These are phyloP conservation scores for Lepus timidus DNA, from an alignment of 2,113 vertebrate genomes.

Conservation along the genomic window DNA sequence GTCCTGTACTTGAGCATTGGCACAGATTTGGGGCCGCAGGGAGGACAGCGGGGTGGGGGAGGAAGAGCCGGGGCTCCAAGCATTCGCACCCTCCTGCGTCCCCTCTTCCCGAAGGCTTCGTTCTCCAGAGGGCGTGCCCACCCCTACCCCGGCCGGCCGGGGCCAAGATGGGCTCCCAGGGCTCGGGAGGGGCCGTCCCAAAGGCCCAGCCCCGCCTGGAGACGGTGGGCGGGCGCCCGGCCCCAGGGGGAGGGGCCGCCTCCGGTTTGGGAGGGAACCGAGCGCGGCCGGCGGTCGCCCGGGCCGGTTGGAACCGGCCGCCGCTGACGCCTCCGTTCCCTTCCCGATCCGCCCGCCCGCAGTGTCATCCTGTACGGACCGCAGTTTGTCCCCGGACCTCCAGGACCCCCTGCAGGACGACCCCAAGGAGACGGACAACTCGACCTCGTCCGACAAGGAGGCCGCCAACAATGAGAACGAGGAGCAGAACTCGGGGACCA, in stretches of 20 bases:
- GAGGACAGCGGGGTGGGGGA: background rate
- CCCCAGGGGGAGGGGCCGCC: slow-evolving; percentile 38
- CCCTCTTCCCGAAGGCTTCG: background rate
- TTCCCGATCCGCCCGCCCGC: slow-evolving; percentile 65
- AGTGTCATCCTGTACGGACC: slow-evolving; percentile 99
- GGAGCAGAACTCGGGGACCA: slow-evolving; percentile 96
- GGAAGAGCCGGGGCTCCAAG: background rate
- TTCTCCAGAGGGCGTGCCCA: background rate
- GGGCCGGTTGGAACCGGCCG: background rate
- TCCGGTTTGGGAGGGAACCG: background rate
- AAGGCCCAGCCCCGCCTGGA: background rate
- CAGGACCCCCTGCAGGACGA: slow-evolving; percentile 96
- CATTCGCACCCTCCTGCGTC: background rate
- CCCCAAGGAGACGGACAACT: slow-evolving; percentile 98
- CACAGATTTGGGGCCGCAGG: background rate
- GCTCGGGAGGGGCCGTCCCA: background rate
- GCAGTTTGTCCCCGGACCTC: slow-evolving; percentile 98
- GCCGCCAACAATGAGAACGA: slow-evolving; percentile 98
- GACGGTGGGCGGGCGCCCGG: slow-evolving; percentile 26
- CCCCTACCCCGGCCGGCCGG: background rate
- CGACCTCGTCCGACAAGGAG: slow-evolving; percentile 98
- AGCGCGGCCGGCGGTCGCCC: rapidly evolving
- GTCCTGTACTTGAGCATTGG: background rate
- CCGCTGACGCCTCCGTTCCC: slow-evolving; percentile 33
- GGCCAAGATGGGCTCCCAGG: background rate